phyloP scores from a whole-genome alignment of 2,113 vertebrate genomes.

The Crotalus helleri region DNA sequence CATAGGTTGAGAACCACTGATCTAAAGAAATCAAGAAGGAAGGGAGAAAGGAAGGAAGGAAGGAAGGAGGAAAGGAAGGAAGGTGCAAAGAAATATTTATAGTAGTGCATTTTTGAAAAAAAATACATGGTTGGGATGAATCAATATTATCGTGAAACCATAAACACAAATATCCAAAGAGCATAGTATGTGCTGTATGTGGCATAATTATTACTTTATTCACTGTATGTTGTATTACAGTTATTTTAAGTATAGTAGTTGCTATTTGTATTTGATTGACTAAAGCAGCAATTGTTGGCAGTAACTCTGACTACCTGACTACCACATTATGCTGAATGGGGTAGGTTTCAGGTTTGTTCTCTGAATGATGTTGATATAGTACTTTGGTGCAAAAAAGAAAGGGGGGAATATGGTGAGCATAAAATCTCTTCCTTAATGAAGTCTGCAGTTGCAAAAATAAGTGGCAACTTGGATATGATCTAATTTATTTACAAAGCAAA shows the following conservation, averaged over 20 bases:
- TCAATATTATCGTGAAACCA: neutral
- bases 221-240: neutral
- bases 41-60: neutral
- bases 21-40: no score
- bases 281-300: neutral
- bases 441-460: neutral
- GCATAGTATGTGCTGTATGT: neutral
- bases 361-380: neutral
- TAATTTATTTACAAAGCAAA: conserved; percentile 8
- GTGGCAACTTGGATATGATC: neutral
- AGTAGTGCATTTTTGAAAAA: neutral
- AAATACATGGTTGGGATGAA: neutral
- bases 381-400: neutral
- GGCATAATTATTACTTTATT: neutral
- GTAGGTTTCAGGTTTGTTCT: neutral
- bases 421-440: neutral
- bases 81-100: neutral
- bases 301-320: neutral
- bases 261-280: neutral
- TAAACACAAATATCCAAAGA: neutral
- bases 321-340: neutral
- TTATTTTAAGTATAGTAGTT: neutral
- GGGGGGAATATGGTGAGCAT: neutral
- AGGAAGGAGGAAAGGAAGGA: neutral
- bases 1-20: no score